Evolutionary conservation across 2,797 vertebrate species (phyloP), one percentile per base, ranked within the genome.

Genomic region (Enteromius radiatus): DNA sequence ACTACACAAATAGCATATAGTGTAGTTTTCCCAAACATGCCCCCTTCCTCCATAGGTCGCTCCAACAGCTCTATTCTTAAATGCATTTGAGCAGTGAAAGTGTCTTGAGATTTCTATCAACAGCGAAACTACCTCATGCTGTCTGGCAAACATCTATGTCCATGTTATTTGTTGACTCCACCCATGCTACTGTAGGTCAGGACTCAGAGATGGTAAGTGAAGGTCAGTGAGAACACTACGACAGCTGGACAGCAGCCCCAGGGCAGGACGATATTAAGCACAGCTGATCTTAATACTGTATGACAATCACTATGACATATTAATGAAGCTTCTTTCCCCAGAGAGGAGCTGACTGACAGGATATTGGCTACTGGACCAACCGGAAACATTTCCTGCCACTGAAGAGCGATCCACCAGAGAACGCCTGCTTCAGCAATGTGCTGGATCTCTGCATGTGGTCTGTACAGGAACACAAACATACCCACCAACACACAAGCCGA

Each of bases 281-380:
- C 79, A 78, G 47, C 84, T 86, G 85, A 89, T 89, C 67, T 84
- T 85, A 81, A 89, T 86, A 76, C 80, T 86, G 76, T 52, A 78
- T 84, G 86, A 86, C 85, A 86, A 71, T 82, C 71, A 64, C 67
- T 86, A 87, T 85, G 73, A 85, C 76, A 87, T 84, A 89, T 89
- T 89, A 89, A 87, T 86, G 79, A 87, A 86, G 77, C 61, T 67
- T 74, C 45, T 75, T 76, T 80, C 83, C 75, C 56, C 41, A 82
- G 69, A 83, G 78, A 81, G 49, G 19, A 23, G 41, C 61, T 84
- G 77, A 77, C 73, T 70, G 78, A 84, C 26, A 77, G 76, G 76
- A 82, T 84, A 80, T 56, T 47, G 9, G 67, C 77, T 38, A 71
- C 69, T 68, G 49, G 68, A 52, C 56, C 67, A 41, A 67, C 67